Evolutionary conservation across 2,113 vertebrate species (phyloP).

Genomic region (Brienomyrus brachyistius): DNA sequence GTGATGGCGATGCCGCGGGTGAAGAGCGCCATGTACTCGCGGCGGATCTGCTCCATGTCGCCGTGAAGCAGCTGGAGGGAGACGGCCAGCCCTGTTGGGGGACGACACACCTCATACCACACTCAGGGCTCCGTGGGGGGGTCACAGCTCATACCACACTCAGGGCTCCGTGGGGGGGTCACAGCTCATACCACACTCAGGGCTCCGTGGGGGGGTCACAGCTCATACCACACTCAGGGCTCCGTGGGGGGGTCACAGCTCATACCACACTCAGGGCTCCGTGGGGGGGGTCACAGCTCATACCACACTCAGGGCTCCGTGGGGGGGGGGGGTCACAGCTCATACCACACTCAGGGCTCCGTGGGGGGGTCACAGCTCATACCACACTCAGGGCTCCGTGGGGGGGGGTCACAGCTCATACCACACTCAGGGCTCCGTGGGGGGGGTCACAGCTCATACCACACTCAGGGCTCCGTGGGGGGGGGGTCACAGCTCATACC

Average conservation of each 20-base stretch:
- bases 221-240: too few species aligned
- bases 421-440: neutral
- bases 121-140: neutral
- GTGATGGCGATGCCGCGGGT: conserved; percentile 90
- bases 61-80: conserved; percentile 94
- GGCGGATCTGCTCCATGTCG: conserved; percentile 89
- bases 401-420: neutral
- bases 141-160: neutral
- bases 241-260: too few species aligned
- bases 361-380: neutral
- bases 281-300: neutral
- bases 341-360: neutral
- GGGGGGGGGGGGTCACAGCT: neutral
- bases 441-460: neutral
- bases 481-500: neutral
- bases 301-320: neutral
- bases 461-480: neutral
- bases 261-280: neutral
- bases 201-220: neutral
- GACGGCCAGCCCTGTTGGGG: conserved; percentile 51
- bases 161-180: neutral
- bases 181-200: neutral
- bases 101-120: neutral
- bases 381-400: neutral
- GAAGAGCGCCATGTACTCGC: conserved; percentile 90